A percentile compares a stretch with the other conserved stretches of the same genome.
phyloP scores from a whole-genome alignment of 2,888 invertebrate genomes.

The Junonia oenone region DNA sequence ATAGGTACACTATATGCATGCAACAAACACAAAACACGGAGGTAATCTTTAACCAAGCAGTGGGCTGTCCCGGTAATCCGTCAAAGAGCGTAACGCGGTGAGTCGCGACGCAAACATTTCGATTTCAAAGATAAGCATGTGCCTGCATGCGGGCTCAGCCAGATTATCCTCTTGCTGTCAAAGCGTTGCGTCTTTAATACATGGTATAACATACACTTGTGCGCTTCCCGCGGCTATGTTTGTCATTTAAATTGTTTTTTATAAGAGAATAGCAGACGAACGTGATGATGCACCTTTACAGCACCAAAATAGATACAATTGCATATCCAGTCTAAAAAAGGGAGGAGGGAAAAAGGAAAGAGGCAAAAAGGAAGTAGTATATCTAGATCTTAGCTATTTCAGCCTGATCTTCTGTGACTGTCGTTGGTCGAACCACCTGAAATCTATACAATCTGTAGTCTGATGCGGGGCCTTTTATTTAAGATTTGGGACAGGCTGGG shows the following conservation, averaged over 20 bases:
- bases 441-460: no score
- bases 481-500: no score
- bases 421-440: no score
- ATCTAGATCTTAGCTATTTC: no score
- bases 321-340: no score
- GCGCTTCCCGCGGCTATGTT: background rate
- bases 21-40: background rate
- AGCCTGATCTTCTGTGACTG: no score
- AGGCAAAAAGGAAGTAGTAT: no score
- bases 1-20: no score
- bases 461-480: no score
- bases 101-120: slow-evolving; percentile 40
- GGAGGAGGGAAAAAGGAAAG: no score
- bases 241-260: background rate
- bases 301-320: no score
- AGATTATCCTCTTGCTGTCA: slow-evolving; percentile 37
- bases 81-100: slow-evolving; percentile 26
- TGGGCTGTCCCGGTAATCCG: slow-evolving; percentile 22
- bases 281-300: no score
- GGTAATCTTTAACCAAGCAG: slow-evolving; percentile 1
- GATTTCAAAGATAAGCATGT: slow-evolving; percentile 40
- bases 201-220: background rate
- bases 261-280: background rate
- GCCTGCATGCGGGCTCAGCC: slow-evolving; percentile 22
- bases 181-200: slow-evolving; percentile 9